Conservation (phyloP, 1,140 invertebrate genomes). For the Sitophilus oryzae region DNA sequence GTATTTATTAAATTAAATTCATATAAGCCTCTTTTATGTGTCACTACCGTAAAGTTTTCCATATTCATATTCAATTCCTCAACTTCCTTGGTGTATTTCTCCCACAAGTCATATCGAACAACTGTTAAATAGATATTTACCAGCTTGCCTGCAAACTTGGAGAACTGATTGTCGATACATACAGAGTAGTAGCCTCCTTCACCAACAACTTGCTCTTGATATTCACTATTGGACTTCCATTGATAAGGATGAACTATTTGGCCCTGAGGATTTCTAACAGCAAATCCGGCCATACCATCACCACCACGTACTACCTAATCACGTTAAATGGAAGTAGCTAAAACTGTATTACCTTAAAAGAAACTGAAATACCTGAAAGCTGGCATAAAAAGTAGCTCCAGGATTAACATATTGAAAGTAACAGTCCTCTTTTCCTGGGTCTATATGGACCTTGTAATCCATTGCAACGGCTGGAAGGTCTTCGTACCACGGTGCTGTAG, state of each 20-base stretch:
- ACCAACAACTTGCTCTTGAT: constrained; percentile 70
- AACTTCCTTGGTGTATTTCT: constrained; percentile 83
- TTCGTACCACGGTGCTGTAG: constrained; percentile 66
- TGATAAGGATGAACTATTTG: constrained; percentile 83
- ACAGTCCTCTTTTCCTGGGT: constrained; percentile 91
- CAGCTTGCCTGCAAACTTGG: constrained; percentile 83
- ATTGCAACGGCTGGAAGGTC: constrained; percentile 82
- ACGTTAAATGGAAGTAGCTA: constrained; percentile 11
- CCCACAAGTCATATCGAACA: constrained; percentile 91
- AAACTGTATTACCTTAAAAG: background rate
- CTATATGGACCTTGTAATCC: constrained; percentile 92
- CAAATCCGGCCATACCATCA: constrained; percentile 88
- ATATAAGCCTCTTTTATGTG: background rate
- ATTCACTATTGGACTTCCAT: constrained; percentile 80
- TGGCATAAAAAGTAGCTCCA: constrained; percentile 88
- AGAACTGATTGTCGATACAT: constrained; percentile 93
- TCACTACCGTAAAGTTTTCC: constrained; percentile 75
- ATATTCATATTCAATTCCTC: constrained; percentile 82
- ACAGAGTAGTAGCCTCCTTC: constrained; percentile 90
- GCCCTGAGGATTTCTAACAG: constrained; percentile 77
- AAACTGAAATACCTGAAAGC: constrained; percentile 66
- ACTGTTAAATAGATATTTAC: constrained; percentile 92
- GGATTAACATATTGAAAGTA: constrained; percentile 89
- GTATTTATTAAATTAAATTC: background rate
- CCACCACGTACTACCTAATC: constrained; percentile 80